phyloP scores from a whole-genome alignment of 2,797 vertebrate genomes.

The Anabacerthia variegaticeps region DNA sequence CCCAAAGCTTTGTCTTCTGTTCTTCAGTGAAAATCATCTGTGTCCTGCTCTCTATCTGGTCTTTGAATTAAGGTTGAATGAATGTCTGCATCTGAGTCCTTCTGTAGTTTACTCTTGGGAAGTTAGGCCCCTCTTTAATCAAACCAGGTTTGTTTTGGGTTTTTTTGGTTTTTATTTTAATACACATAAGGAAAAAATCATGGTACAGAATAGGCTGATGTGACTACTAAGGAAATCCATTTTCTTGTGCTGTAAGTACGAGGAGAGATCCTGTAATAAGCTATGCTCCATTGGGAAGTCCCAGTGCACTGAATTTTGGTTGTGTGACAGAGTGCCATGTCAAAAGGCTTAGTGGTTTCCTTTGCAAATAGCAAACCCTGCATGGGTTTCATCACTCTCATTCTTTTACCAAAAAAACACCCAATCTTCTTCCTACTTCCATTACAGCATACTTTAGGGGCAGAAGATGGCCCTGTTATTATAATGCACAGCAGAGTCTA shows the following conservation, averaged over 20 bases:
- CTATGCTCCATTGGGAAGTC: background rate
- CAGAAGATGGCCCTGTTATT: background rate
- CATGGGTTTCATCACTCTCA: background rate
- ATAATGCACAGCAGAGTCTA: background rate
- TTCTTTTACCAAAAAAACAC: background rate
- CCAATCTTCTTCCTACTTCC: background rate
- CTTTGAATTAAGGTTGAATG: background rate
- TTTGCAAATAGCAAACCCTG: background rate
- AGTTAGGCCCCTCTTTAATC: background rate
- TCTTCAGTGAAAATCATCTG: background rate
- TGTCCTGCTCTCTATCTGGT: background rate
- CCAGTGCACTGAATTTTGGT: background rate
- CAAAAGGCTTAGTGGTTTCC: background rate
- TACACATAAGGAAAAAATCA: background rate
- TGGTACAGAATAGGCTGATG: background rate
- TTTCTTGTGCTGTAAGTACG: background rate
- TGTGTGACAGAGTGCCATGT: background rate
- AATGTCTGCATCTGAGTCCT: background rate
- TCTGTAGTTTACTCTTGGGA: background rate
- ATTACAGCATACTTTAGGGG: background rate
- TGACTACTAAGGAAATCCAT: background rate
- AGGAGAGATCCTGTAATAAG: background rate
- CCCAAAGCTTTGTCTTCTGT: background rate
- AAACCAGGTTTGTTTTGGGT: background rate
- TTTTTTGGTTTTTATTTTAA: background rate